A percentile compares a stretch with the other conserved stretches of the same genome.
Evolutionary conservation across 2,113 vertebrate species (phyloP).

Genomic region (Morone chrysops): DNA sequence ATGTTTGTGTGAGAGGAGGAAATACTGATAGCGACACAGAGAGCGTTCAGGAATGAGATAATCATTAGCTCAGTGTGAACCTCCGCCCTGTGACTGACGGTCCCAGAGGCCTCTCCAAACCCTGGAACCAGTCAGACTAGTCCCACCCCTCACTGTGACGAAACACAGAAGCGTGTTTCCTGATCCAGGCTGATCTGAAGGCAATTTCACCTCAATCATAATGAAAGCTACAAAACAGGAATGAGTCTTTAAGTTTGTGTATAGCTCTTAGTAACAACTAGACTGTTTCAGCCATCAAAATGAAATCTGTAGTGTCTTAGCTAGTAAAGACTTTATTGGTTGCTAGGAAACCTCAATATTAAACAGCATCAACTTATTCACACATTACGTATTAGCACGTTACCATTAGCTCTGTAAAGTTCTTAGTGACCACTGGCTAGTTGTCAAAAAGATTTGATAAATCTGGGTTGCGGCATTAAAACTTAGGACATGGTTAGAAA

Average conservation of each 20-base stretch:
- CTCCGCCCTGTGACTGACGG: slow-evolving; percentile 74
- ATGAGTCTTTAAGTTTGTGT: neutral
- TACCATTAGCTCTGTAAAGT: too few species aligned
- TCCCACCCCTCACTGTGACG: slow-evolving; percentile 43
- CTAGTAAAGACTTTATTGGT: neutral
- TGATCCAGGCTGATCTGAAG: slow-evolving; percentile 31
- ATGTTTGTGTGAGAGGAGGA: slow-evolving; percentile 37
- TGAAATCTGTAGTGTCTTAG: neutral
- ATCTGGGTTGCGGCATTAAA: too few species aligned
- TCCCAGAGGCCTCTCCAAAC: slow-evolving; percentile 56
- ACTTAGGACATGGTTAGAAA: neutral
- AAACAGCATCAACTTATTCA: too few species aligned
- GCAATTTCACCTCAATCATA: slow-evolving; percentile 19
- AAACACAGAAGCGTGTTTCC: slow-evolving; percentile 4
- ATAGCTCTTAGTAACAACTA: neutral
- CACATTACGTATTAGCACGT: too few species aligned
- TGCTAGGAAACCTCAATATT: neutral
- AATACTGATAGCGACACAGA: slow-evolving; percentile 48
- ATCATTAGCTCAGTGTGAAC: slow-evolving; percentile 70
- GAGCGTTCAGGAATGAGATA: slow-evolving; percentile 70
- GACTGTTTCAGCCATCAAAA: neutral
- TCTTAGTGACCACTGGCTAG: too few species aligned
- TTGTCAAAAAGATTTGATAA: too few species aligned
- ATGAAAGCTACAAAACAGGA: neutral
- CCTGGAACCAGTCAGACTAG: slow-evolving; percentile 67